A percentile compares a stretch with the other conserved stretches of the same genome.
These are phyloP conservation scores for Choristoneura rosaceana DNA, from an alignment of 2,888 invertebrate genomes.

Conservation along the genomic window DNA sequence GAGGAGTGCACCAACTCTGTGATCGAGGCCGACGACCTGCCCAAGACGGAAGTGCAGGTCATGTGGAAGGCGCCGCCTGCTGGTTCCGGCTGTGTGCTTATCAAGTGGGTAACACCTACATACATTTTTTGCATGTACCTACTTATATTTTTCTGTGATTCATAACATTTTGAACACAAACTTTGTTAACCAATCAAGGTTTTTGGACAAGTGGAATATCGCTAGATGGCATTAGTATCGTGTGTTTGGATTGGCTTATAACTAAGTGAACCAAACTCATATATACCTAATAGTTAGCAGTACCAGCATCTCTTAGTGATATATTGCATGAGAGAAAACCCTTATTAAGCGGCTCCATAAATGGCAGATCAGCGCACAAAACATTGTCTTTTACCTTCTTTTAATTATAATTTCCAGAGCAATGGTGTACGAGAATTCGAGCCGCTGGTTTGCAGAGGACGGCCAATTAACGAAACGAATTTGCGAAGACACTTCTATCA, in stretches of 20 bases:
- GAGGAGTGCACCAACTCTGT: slow-evolving; percentile 94
- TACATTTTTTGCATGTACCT: background rate
- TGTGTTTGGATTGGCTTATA: too few species aligned
- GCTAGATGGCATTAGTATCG: too few species aligned
- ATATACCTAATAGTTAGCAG: too few species aligned
- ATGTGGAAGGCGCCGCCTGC: slow-evolving; percentile 96
- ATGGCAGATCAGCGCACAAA: too few species aligned
- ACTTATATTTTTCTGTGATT: too few species aligned
- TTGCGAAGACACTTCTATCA: slow-evolving; percentile 90
- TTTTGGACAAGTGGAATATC: too few species aligned
- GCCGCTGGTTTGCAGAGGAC: slow-evolving; percentile 96
- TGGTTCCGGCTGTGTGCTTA: slow-evolving; percentile 94
- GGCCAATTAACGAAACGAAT: slow-evolving; percentile 91
- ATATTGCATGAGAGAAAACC: too few species aligned
- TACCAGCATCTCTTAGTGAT: too few species aligned
- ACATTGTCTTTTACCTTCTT: background rate
- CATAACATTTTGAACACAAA: too few species aligned
- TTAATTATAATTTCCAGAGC: slow-evolving; percentile 84
- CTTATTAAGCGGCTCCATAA: too few species aligned
- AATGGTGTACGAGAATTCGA: slow-evolving; percentile 92
- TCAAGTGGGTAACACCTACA: slow-evolving; percentile 86
- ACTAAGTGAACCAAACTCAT: too few species aligned
- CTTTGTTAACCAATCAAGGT: too few species aligned
- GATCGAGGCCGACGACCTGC: slow-evolving; percentile 90
- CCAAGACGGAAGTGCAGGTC: slow-evolving; percentile 93